Evolutionary conservation across 2,888 invertebrate genomes (phyloP).

Genomic region (Acrobasis consociella): DNA sequence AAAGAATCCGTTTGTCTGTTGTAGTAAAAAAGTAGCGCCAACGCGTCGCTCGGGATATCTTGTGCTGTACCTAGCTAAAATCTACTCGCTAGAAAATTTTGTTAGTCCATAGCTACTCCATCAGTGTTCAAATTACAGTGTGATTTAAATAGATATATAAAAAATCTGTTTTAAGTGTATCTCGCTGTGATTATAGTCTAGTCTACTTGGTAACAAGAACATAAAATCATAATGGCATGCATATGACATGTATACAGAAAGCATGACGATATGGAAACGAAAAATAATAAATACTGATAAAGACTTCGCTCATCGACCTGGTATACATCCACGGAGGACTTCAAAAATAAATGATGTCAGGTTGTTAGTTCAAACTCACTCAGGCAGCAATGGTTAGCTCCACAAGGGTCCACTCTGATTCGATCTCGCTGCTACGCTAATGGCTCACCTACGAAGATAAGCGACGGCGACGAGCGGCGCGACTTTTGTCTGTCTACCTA

Average conservation of each 20-base stretch:
- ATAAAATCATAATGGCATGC: conserved; percentile 74
- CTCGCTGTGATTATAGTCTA: conserved; percentile 51
- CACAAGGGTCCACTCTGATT: conserved; percentile 53
- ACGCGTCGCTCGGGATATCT: conserved; percentile 53
- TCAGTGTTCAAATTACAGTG: conserved; percentile 67
- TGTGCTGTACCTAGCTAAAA: conserved; percentile 49
- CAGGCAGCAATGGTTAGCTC: conserved; percentile 82
- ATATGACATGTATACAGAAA: conserved; percentile 70
- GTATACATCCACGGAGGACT: conserved; percentile 63
- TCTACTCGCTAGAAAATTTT: conserved; percentile 56
- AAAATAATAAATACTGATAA: conserved; percentile 49
- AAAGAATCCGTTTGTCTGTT: conserved; percentile 65
- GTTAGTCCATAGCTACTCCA: conserved; percentile 70
- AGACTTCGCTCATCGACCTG: conserved; percentile 41
- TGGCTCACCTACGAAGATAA: neutral
- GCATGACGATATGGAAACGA: conserved; percentile 65
- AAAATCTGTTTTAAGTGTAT: conserved; percentile 41
- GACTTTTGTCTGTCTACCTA: neutral
- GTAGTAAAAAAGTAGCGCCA: conserved; percentile 82
- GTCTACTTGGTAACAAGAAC: conserved; percentile 61
- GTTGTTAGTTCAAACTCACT: conserved; percentile 80
- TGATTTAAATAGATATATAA: conserved; percentile 51
- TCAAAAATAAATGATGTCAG: conserved; percentile 79
- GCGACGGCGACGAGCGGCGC: neutral
- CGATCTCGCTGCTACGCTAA: conserved; percentile 66